A percentile compares a stretch with the other conserved stretches of the same genome.
These are phyloP conservation scores for Bubalus kerabau DNA, from an alignment of 2,113 vertebrate species.

Conservation along the genomic window DNA sequence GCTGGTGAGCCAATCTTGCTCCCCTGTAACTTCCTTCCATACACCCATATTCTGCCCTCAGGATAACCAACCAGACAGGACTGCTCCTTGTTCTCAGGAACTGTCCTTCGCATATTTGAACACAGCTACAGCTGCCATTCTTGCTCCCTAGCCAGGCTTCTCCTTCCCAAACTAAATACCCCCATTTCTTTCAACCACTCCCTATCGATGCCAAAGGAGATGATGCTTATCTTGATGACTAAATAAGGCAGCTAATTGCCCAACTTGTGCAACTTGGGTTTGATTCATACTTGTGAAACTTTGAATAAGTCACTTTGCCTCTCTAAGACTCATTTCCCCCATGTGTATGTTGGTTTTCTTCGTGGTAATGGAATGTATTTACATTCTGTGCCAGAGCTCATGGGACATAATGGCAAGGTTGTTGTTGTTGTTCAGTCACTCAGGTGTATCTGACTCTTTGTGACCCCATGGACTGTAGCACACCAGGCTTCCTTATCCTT, in stretches of 20 bases:
- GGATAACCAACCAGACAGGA: neutral
- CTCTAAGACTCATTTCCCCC: neutral
- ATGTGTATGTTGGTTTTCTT: neutral
- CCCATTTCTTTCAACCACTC: neutral
- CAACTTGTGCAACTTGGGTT: neutral
- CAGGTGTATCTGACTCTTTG: neutral
- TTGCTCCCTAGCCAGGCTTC: neutral
- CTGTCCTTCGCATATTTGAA: neutral
- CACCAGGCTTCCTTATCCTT: neutral
- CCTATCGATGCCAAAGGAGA: neutral
- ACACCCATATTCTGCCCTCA: neutral
- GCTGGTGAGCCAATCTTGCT: neutral
- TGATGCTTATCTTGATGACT: neutral
- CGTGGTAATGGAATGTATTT: neutral
- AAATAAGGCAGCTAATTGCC: neutral
- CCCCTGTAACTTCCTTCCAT: neutral
- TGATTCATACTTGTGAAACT: slow-evolving; percentile 14
- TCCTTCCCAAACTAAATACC: neutral
- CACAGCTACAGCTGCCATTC: neutral
- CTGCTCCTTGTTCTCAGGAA: neutral
- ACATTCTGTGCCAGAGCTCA: neutral
- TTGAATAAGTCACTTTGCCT: neutral
- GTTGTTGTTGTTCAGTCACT: neutral
- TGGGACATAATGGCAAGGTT: neutral
- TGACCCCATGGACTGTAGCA: neutral